Conservation (phyloP, 2,113 vertebrate genomes). For the Etia nguti region DNA sequence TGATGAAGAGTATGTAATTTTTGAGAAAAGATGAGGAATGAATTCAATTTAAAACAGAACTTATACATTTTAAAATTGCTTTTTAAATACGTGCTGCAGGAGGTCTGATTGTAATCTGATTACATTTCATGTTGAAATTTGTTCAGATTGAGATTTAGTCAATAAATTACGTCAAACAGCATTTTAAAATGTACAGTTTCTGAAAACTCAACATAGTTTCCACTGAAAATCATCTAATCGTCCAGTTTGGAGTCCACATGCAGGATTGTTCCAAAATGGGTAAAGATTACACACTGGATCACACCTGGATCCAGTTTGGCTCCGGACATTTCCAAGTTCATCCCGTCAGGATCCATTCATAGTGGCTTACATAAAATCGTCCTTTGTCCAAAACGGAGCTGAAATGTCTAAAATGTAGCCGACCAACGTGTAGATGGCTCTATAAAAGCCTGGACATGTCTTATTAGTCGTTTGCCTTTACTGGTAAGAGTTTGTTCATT, state of each 20-base stretch:
- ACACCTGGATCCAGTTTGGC: not conserved
- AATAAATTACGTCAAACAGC: not conserved
- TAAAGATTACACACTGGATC: not conserved
- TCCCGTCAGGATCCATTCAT: not conserved
- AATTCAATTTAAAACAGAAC: not conserved
- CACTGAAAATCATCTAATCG: accelerated
- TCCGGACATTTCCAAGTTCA: not conserved
- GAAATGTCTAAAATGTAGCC: not conserved
- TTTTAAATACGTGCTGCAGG: not conserved
- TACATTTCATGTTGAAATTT: not conserved
- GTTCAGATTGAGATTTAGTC: not conserved
- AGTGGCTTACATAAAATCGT: not conserved
- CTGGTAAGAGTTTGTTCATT: not conserved
- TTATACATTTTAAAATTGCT: not conserved
- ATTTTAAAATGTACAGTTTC: not conserved
- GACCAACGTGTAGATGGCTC: accelerated
- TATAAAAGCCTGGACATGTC: accelerated
- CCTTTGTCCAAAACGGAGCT: not conserved
- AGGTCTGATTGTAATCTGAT: not conserved
- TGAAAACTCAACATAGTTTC: not conserved
- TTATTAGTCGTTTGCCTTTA: not conserved
- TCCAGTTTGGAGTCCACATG: not conserved
- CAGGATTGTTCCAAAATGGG: accelerated
- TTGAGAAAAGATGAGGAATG: not conserved
- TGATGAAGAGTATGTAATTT: not conserved